Evolutionary conservation across 35 echinoderm and acorn worm species (phyloP), one percentile per base, ranked within the genome.

Genomic region (Apostichopus parvimensis): DNA sequence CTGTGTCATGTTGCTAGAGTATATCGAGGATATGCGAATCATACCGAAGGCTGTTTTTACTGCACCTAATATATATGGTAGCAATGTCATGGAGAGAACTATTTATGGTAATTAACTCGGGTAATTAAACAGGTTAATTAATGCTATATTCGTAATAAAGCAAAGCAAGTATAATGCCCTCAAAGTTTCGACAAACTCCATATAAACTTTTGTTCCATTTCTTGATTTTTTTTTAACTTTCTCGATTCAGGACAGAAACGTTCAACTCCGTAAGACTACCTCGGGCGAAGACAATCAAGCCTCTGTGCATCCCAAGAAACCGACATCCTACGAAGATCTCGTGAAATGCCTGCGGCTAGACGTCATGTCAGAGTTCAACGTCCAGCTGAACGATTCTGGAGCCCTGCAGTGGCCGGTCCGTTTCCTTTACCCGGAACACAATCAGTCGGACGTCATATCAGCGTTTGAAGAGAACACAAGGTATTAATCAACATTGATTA

Each of bases 391-490:
- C 68, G 91, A 94, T 9, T 59, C 79, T 17, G 97, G 93, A 18
- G 57, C 65, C 21, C 95, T 98, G 15, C 57, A 87, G 62, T 98
- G 97, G 97, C 97, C 97, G n/a, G 97, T 96, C 1, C 90, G 92
- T 55, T 98, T 98, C 60, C 91, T 98, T 23, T 98, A 98, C 73
- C 97, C 97, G 26, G 97, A 98, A 56, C 87, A 94, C 58, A 91
- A 90, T 54, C 93, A 94, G 18, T 96, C 95, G 79, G 97, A 98
- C 78, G 17, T 98, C 8, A 93, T 98, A 78, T 68, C 73, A 62
- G 97, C 79, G 28, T 98, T 98, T 82, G 86, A 96, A 78, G 97
- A 98, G 94, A 92, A 96, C 83, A 87, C 93, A 78, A 94, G 92
- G 96, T 95, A 81, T 52, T 54, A 61, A 61, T 60, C 0, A 7